phyloP scores from a whole-genome alignment of 1,140 invertebrate species.

The Camponotus vicinus region DNA sequence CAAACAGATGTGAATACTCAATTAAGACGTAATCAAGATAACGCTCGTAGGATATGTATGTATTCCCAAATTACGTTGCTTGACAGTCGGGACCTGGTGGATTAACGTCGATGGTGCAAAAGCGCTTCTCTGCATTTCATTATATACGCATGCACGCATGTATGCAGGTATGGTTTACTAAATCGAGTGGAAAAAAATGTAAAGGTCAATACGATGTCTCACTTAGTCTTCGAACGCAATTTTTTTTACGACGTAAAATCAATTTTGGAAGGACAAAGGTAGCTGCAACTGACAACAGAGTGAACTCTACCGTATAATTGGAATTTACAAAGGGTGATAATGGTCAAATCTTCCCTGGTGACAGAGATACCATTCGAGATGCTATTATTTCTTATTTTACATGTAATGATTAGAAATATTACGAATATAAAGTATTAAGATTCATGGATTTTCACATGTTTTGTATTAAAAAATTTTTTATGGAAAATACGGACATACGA shows the following conservation, averaged over 20 bases:
- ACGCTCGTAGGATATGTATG: background rate
- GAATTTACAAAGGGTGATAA: background rate
- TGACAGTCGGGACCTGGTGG: slow-evolving; percentile 1
- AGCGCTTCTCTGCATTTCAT: slow-evolving; percentile 5
- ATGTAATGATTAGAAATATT: background rate
- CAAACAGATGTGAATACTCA: background rate
- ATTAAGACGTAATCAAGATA: slow-evolving; percentile 28
- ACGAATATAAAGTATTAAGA: background rate
- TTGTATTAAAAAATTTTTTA: no score
- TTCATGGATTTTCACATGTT: background rate
- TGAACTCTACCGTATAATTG: background rate
- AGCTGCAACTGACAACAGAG: no score
- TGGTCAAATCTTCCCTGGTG: no score
- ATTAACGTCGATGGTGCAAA: slow-evolving; percentile 47
- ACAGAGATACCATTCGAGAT: background rate
- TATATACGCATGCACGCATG: background rate
- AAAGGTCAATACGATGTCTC: slow-evolving; percentile 38
- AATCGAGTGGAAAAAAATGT: slow-evolving; percentile 51
- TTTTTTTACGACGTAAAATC: slow-evolving; percentile 10
- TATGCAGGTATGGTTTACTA: slow-evolving; percentile 36
- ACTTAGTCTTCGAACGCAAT: slow-evolving; percentile 27
- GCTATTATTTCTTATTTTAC: background rate
- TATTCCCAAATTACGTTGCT: slow-evolving; percentile 14
- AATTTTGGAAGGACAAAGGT: background rate
- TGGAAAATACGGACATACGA: background rate